These are phyloP conservation scores for Monarcha castaneiventris DNA, from an alignment of 2,113 vertebrate genomes.

Conservation along the genomic window DNA sequence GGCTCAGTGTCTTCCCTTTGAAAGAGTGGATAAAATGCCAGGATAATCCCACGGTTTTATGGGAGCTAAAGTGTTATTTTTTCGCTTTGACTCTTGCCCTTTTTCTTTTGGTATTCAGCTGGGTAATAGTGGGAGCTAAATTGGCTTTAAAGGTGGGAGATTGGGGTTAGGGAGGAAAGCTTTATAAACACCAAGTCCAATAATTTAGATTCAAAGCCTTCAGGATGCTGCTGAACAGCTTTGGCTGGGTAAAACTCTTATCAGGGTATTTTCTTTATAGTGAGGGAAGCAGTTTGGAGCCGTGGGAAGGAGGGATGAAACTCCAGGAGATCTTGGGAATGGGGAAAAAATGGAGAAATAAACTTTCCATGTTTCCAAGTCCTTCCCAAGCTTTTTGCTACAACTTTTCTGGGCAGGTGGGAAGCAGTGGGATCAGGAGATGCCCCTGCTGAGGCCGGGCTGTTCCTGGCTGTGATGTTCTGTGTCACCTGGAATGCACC, in stretches of 20 bases:
- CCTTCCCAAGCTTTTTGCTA: background rate
- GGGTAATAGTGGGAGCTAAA: background rate
- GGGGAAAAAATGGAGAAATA: background rate
- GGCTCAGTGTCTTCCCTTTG: background rate
- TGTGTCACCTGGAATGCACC: background rate
- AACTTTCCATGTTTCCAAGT: background rate
- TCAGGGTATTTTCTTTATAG: background rate
- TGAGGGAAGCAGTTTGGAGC: background rate
- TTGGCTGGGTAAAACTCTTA: background rate
- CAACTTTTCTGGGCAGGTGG: background rate
- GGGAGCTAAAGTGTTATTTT: slow-evolving; percentile 7
- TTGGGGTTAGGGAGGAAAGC: background rate
- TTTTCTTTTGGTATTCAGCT: slow-evolving; percentile 18
- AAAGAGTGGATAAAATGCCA: slow-evolving; percentile 28
- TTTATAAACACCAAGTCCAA: background rate
- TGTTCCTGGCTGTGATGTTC: background rate
- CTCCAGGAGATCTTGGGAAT: background rate
- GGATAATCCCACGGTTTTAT: slow-evolving; percentile 18
- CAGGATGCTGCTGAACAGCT: background rate
- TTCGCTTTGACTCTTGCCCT: background rate
- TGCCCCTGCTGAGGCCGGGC: background rate
- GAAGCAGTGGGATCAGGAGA: background rate
- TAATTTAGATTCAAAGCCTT: background rate
- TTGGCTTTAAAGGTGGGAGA: background rate
- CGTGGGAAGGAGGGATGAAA: background rate